These are phyloP conservation scores for Formicarius rufipectus DNA, from an alignment of 2,113 vertebrate species.

Conservation along the genomic window DNA sequence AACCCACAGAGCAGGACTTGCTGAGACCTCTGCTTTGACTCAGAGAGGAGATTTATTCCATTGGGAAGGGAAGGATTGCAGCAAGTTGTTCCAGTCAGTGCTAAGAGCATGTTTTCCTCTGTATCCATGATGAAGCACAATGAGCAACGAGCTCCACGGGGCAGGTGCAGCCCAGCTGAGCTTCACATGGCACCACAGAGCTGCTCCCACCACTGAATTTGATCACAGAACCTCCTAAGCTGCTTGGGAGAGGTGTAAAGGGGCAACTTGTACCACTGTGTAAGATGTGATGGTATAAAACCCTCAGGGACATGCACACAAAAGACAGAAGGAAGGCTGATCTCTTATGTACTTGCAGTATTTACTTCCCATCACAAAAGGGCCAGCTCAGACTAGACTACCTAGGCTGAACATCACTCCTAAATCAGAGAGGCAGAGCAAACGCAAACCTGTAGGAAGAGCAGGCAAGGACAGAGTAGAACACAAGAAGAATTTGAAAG, in stretches of 20 bases:
- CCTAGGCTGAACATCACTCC: not conserved
- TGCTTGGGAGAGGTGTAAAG: not conserved
- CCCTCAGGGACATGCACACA: not conserved
- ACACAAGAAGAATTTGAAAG: conserved; percentile 4
- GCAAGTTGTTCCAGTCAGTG: not conserved
- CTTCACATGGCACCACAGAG: not conserved
- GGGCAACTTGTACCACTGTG: not conserved
- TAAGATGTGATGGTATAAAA: not conserved
- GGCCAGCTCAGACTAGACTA: not conserved
- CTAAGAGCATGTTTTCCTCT: not conserved
- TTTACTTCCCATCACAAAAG: not conserved
- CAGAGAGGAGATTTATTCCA: not conserved
- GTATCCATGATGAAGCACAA: not conserved
- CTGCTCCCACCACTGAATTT: not conserved
- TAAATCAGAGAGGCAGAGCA: not conserved
- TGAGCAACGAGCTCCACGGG: not conserved
- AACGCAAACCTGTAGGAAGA: not conserved
- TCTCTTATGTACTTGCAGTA: not conserved
- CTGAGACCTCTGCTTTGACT: not conserved
- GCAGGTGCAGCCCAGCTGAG: rapidly evolving
- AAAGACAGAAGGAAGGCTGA: not conserved
- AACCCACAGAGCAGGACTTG: not conserved
- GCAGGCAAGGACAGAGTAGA: not conserved
- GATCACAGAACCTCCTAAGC: not conserved
- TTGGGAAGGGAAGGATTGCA: not conserved